Conservation (phyloP, 2,113 vertebrate species). For the Neolamprologus fasciatus region DNA sequence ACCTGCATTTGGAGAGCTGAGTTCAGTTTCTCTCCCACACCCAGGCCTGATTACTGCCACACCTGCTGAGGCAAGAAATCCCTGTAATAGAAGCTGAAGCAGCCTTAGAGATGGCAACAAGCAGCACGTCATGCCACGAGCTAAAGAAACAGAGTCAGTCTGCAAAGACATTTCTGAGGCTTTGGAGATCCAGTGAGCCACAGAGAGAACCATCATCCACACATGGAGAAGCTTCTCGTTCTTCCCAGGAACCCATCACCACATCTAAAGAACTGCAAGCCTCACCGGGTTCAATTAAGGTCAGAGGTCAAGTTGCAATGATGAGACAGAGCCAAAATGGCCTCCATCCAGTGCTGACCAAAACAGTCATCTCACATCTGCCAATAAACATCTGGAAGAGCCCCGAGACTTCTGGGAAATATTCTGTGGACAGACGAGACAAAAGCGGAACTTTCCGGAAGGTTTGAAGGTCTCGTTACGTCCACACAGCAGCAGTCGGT, state of each 20-base stretch:
- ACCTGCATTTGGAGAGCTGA: not conserved
- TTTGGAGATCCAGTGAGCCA: not conserved
- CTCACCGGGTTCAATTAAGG: not conserved
- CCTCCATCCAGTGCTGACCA: not conserved
- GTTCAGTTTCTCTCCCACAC: not conserved
- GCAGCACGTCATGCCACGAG: accelerated
- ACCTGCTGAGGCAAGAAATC: not conserved
- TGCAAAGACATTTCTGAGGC: not conserved
- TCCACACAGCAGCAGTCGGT: not conserved
- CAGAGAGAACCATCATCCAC: not conserved
- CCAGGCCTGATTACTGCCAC: not conserved
- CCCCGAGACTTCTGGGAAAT: not conserved
- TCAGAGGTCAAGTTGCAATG: not conserved
- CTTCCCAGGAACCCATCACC: not conserved
- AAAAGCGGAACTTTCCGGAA: accelerated
- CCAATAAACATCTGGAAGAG: not conserved
- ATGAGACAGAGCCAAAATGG: not conserved
- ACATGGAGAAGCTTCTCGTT: not conserved
- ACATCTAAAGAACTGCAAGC: not conserved
- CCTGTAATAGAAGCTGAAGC: not conserved
- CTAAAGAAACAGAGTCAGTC: not conserved
- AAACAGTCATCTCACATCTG: not conserved
- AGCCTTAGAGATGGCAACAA: not conserved
- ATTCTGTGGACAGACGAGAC: not conserved
- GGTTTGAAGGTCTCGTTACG: not conserved